phyloP scores from a whole-genome alignment of 2,113 vertebrate species.

The Spheniscus mendiculus region DNA sequence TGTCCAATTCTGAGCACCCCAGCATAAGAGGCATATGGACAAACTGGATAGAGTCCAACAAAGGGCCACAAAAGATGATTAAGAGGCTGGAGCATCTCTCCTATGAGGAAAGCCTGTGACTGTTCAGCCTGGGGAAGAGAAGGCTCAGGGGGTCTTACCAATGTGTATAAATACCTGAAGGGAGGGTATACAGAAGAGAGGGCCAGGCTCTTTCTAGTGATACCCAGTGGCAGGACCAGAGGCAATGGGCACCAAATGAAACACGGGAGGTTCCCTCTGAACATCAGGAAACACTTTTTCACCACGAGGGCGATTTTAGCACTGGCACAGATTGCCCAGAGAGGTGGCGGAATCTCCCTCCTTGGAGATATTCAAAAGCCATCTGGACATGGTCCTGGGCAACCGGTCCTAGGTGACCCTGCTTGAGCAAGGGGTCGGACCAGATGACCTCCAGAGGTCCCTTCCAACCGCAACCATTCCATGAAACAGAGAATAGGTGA shows the following conservation, averaged over 20 bases:
- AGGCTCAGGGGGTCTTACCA: not conserved
- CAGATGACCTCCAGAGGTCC: no score
- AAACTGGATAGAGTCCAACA: not conserved
- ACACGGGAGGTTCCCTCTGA: not conserved
- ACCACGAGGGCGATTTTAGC: not conserved
- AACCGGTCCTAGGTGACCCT: not conserved
- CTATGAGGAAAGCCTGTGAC: not conserved
- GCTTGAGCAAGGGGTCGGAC: fast-evolving
- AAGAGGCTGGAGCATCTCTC: not conserved
- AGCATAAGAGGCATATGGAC: no score
- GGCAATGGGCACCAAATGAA: not conserved
- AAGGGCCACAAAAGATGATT: no score
- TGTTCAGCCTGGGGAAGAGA: not conserved
- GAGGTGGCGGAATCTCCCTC: not conserved
- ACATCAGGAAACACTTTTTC: not conserved
- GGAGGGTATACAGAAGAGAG: not conserved
- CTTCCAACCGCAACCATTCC: fast-evolving
- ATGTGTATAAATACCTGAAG: fast-evolving
- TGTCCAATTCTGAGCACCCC: not conserved
- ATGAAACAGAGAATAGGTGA: fast-evolving
- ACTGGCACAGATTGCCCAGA: not conserved
- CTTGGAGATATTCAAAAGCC: not conserved
- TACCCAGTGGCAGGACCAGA: not conserved
- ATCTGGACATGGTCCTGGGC: fast-evolving
- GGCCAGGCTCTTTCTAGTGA: not conserved